Percentiles rank a stretch among this genome's conserved stretches.
Conservation (phyloP, 2,888 invertebrate genomes). For the Drosophila fungiperda region DNA sequence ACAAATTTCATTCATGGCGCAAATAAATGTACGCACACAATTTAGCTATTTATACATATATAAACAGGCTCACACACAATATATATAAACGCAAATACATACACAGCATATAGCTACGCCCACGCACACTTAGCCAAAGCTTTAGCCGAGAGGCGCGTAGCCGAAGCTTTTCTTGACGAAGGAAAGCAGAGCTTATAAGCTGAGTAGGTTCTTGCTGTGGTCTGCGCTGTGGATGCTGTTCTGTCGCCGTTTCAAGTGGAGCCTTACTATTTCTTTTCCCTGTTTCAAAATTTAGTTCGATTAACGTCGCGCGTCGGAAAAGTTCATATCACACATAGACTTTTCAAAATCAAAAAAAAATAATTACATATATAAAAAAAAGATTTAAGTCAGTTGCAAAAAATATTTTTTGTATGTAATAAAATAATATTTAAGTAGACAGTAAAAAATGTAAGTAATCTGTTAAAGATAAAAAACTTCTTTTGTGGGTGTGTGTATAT, state of each 20-base stretch:
- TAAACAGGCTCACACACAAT: not conserved
- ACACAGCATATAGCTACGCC: constrained; percentile 7
- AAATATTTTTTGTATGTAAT: not conserved
- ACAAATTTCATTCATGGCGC: constrained; percentile 52
- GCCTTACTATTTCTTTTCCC: not conserved
- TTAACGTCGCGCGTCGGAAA: constrained; percentile 28
- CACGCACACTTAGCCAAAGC: constrained; percentile 6
- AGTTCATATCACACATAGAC: constrained; percentile 20
- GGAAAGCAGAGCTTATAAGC: constrained; percentile 1
- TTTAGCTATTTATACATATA: constrained; percentile 7
- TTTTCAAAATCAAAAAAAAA: not conserved
- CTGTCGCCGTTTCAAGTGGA: constrained; percentile 3
- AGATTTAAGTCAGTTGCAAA: not conserved
- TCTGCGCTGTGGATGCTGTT: constrained; percentile 37
- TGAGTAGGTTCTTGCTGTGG: constrained; percentile 15
- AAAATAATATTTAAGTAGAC: constrained; percentile 2
- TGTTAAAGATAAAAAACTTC: not conserved
- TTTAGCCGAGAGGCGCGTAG: not conserved
- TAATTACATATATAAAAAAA: not conserved
- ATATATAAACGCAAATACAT: not conserved
- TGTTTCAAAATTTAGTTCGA: constrained; percentile 35
- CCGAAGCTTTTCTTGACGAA: not conserved
- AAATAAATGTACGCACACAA: constrained; percentile 39
- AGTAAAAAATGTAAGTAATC: constrained; percentile 17
- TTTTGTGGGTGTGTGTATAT: not conserved